Base-by-base conservation (phyloP, 2,113 vertebrate species). In the Asarcornis scutulata region DNA sequence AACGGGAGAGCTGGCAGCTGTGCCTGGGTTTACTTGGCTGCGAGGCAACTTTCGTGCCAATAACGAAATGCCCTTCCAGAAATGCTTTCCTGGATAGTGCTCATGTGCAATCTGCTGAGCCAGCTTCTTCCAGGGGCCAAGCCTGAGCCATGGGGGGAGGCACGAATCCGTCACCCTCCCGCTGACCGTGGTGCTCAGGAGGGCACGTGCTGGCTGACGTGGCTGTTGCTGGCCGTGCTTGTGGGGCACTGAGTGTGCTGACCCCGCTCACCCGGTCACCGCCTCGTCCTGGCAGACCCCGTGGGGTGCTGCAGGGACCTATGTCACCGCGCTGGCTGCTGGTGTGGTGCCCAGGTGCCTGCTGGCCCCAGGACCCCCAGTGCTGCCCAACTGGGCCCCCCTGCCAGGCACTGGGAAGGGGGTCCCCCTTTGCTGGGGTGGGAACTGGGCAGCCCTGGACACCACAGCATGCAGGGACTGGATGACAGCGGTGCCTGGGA, bases 121-220 rank as follows among this genome's bases (percentile, higher is more conserved):
- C 55, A 91, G 77, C 81, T 79, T 46, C 77, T 72, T 31, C 27
- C 55, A 32, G 82, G 0, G 0, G 11, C 3, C 0, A 5, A 64
- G 63, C 4, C 48, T 25, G 34, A 32, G 46, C n/a, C 5, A 34
- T 29, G 21, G 21, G 27, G 23, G 25, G 66, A 48, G 69, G 23
- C 40, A 20, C 0, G 1, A 36, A 69, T 59, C 50, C 0, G 2
- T 11, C 5, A 7, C 26, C 83, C 21, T 46, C 56, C 32, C 17
- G 3, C 32, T 0, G 0, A 8, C 38, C 0, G 0, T 64, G 20
- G 53, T 3, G 0, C n/a, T 20, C 0, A 0, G 34, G 16, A 11
- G 8, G 0, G 0, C 1, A 4, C 2, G 0, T 0, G 4, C 56
- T 40, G 60, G 31, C 58, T 1, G 6, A 10, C 0, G 3, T 1